Evolutionary conservation across 2,888 invertebrate species (phyloP).

Genomic region (Watsonalla binaria): DNA sequence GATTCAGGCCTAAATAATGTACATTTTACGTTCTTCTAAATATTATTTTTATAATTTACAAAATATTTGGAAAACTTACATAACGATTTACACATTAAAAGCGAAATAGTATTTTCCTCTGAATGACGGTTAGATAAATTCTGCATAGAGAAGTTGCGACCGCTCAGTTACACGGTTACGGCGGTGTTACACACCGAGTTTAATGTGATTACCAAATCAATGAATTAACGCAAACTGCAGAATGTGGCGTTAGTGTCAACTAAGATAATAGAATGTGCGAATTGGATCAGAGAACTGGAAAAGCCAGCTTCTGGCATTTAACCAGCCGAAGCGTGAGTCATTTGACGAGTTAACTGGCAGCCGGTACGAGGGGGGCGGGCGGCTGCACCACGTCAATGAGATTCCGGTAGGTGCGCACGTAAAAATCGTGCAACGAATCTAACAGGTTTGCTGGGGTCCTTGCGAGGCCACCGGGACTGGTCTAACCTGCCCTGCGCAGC

Average conservation of each 20-base stretch:
- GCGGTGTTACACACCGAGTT: background rate
- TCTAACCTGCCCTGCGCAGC: conserved; percentile 76
- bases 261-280: conserved; percentile 64
- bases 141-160: background rate
- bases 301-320: conserved; percentile 75
- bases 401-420: conserved; percentile 78
- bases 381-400: conserved; percentile 74
- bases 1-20: too few relatives aligned
- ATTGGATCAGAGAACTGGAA: conserved; percentile 74
- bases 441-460: conserved; percentile 79
- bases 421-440: conserved; percentile 79
- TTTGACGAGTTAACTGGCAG: conserved; percentile 75
- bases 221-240: conserved; percentile 24
- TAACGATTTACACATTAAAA: too few relatives aligned
- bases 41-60: too few relatives aligned
- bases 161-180: background rate
- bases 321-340: conserved; percentile 73
- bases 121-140: background rate
- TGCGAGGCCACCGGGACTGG: conserved; percentile 78
- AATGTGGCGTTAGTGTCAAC: conserved; percentile 35
- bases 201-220: conserved; percentile 16
- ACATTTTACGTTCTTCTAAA: too few relatives aligned
- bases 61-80: too few relatives aligned
- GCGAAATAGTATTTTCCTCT: too few relatives aligned
- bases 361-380: conserved; percentile 45